Evolutionary conservation across 23 tunicate genomes (phyloP).

Genomic region (Trididemnum clinides): DNA sequence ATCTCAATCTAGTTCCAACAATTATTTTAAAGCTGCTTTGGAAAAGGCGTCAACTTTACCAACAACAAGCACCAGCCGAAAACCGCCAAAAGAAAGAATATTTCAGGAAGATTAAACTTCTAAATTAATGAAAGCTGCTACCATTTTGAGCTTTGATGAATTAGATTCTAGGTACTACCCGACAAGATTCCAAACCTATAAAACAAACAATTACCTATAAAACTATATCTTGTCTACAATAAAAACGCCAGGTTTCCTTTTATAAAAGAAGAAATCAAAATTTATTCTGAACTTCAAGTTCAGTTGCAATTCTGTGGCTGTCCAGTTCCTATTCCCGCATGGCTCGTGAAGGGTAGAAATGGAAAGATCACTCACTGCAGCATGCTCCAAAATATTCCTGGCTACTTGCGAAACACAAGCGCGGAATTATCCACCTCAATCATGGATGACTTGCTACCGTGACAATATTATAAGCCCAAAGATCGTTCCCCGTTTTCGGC

Average conservation of each 20-base stretch:
- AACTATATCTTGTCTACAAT: not conserved
- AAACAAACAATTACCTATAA: not conserved
- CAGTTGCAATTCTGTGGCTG: not conserved
- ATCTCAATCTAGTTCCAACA: not conserved
- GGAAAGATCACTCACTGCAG: too few species aligned
- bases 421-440: too few species aligned
- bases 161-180: not conserved
- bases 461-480: conserved; percentile 11
- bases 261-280: not conserved
- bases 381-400: too few species aligned
- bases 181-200: not conserved
- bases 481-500: conserved; percentile 13
- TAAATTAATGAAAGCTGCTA: not conserved
- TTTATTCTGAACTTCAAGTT: not conserved
- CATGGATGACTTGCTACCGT: not conserved
- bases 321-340: conserved; percentile 7
- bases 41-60: not conserved
- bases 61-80: not conserved
- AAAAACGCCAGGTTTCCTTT: not conserved
- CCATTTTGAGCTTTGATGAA: not conserved
- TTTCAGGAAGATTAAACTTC: not conserved
- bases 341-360: not conserved
- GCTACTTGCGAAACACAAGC: too few species aligned
- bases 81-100: not conserved
- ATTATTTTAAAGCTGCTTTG: not conserved